These are phyloP conservation scores for Notarius quadriscutis DNA, from an alignment of 2,113 vertebrate species.

Conservation along the genomic window DNA sequence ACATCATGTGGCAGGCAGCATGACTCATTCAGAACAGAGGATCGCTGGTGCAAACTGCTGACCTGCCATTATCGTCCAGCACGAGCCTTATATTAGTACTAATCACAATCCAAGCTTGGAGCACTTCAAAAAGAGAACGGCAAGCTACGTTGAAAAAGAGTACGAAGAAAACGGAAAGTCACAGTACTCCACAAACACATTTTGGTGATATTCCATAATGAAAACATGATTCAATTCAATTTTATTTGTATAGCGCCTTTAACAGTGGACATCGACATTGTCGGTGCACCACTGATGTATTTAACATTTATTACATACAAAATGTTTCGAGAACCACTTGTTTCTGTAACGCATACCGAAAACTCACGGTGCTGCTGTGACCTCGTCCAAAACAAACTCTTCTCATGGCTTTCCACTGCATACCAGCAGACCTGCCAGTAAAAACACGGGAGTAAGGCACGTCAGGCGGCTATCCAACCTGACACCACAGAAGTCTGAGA, in stretches of 20 bases:
- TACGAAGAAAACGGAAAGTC: not conserved
- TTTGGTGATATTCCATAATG: not conserved
- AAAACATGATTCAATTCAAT: not conserved
- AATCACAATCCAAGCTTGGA: constrained; percentile 33
- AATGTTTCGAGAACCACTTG: not conserved
- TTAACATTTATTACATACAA: not conserved
- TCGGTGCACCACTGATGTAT: not conserved
- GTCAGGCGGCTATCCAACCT: not conserved
- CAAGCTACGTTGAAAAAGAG: not conserved
- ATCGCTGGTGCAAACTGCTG: constrained; percentile 54
- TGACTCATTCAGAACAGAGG: constrained; percentile 67
- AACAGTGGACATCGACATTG: not conserved
- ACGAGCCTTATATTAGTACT: constrained; percentile 41
- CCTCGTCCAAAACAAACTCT: not conserved
- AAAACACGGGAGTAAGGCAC: not conserved
- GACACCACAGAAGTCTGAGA: not conserved
- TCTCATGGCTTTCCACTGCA: not conserved
- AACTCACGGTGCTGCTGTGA: not conserved
- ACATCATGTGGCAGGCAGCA: constrained; percentile 66
- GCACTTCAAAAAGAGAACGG: not conserved
- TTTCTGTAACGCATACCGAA: not conserved
- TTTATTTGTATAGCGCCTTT: not conserved
- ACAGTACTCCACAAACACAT: not conserved
- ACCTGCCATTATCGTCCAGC: constrained; percentile 50
- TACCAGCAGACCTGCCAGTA: not conserved